A percentile compares a stretch with the other conserved stretches of the same genome.
Evolutionary conservation across 53 echinoderm and acorn worm species (phyloP).

Genomic region (Patiria pectinifera): DNA sequence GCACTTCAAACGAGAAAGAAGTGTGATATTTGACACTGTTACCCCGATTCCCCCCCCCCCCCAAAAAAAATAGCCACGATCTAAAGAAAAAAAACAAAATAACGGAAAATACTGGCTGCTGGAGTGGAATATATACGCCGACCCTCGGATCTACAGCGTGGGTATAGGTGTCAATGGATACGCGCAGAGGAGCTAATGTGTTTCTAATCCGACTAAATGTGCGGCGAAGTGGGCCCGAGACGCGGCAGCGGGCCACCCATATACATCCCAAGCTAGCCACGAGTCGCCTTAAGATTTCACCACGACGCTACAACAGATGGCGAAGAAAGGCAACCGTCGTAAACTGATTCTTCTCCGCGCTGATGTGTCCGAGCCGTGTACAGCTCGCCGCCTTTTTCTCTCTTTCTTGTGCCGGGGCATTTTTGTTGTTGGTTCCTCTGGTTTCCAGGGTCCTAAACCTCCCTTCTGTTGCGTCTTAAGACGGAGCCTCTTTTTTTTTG

Average conservation of each 20-base stretch:
- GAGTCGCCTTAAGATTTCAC: slow-evolving; percentile 13
- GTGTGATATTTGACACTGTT: not conserved
- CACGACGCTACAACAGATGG: slow-evolving; percentile 39
- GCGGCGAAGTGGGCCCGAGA: not conserved
- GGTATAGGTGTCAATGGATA: not conserved
- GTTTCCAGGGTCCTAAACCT: not conserved
- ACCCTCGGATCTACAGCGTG: not conserved
- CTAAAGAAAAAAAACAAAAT: not conserved
- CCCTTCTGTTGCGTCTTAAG: slow-evolving; percentile 59
- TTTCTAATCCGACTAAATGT: slow-evolving; percentile 43
- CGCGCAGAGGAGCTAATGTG: slow-evolving; percentile 36
- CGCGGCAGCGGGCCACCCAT: not conserved
- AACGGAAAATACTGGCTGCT: not conserved
- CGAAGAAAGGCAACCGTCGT: slow-evolving; percentile 3
- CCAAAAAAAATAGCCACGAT: not conserved
- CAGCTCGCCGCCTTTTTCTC: not conserved
- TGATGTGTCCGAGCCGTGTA: not conserved
- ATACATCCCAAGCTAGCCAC: not conserved
- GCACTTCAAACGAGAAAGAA: not conserved
- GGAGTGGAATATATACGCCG: not conserved
- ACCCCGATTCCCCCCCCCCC: not conserved
- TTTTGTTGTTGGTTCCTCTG: slow-evolving; percentile 16
- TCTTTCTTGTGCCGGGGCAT: not conserved
- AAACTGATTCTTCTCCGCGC: not conserved
- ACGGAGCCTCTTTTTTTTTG: too few relatives aligned